Percentiles rank a stretch among this genome's conserved stretches.
Conservation (phyloP, 2,113 vertebrate genomes). For the Upupa epops region DNA sequence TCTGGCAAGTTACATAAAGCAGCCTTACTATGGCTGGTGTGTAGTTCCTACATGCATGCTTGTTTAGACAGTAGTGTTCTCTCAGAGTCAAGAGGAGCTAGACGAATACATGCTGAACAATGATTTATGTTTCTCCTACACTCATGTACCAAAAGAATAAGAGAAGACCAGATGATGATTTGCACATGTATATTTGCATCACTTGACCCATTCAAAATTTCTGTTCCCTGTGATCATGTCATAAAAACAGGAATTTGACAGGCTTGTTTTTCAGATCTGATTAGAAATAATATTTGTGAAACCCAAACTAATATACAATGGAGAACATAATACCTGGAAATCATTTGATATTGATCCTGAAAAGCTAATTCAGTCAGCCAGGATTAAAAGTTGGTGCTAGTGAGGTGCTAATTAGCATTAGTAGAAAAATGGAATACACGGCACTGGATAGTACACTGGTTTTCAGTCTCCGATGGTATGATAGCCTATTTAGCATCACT, state of each 20-base stretch:
- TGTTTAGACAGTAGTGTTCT: not conserved
- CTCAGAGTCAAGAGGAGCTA: not conserved
- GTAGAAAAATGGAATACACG: not conserved
- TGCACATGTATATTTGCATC: not conserved
- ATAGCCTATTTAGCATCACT: not conserved
- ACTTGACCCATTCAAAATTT: not conserved
- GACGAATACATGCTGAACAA: not conserved
- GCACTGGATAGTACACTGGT: not conserved
- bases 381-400: not conserved
- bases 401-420: not conserved
- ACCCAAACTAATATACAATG: not conserved
- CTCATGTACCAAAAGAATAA: not conserved
- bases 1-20: not conserved
- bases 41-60: not conserved
- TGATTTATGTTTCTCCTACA: not conserved
- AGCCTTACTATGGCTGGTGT: not conserved
- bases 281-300: conserved; percentile 3
- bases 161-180: not conserved
- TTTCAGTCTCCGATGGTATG: not conserved
- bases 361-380: conserved; percentile 31
- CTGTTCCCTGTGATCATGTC: not conserved
- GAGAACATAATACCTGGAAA: conserved; percentile 27
- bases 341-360: not conserved
- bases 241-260: not conserved
- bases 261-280: not conserved